Base-by-base conservation (phyloP, 2,888 invertebrate species). In the Epistrophella euchroma region DNA sequence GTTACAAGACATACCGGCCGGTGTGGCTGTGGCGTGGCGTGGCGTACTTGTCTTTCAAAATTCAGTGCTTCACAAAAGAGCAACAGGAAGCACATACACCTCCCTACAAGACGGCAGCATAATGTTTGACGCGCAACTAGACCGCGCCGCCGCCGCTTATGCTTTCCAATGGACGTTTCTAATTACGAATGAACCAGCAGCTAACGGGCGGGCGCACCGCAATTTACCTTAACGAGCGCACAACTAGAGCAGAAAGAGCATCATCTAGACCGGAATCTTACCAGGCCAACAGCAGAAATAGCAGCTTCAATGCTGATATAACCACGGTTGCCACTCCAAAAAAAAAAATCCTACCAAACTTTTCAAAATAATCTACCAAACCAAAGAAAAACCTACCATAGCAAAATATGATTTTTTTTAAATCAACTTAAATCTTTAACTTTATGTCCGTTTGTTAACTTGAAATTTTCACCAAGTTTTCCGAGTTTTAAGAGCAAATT, bases 191-290 rank as follows among this genome's bases (percentile, higher is more conserved):
- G 78, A 45, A 50, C 25, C 25, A 25, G 4, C 66, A 55, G 25
- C 58, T 71, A 70, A 75, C 84, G 80, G 75, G 66, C 75, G 84
- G 78, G 79, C 74, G 58, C 83, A 79, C 79, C 68, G 60, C 76
- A 81, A 79, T 85, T 81, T 77, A 47, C 58, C 72, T 76, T 81
- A 81, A 85, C 85, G 85, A 85, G 81, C 82, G 86, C 74, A 82
- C 86, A 92, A 92, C 91, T 92, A 91, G 92, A 92, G 92, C 92
- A 91, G 89, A 88, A 90, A 92, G 92, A 92, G 92, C 92, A 92
- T 92, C 92, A 92, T 92, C 91, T 92, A 92, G 92, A 92, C 92
- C 92, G 92, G 91, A 91, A 91, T 90, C 89, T 89, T 90, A 91
- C 83, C 90, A 92, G 92, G 92, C 89, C 77, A 88, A 50, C 92